Base-by-base conservation (phyloP, 1,140 invertebrate genomes). In the Drosophila ironensis region DNA sequence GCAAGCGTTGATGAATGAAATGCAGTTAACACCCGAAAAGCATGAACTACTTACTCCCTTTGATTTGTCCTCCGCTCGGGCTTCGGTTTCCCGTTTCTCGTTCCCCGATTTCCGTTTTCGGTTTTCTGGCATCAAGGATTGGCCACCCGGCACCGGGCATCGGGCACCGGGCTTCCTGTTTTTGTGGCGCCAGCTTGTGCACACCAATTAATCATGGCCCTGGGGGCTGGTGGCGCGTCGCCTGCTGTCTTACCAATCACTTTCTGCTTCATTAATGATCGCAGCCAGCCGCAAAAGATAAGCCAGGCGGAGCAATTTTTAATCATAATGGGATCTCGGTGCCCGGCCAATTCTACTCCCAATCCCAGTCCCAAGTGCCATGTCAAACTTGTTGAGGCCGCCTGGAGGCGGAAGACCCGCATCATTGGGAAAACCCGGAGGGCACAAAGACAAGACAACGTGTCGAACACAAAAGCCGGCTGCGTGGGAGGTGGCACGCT, bases 1-100 rank as follows among this genome's bases (percentile, higher is more conserved):
- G 71, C 30, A 69, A 68, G 80, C 80, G 80, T 86, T 86, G 80
- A 86, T 86, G 80, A 86, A 86, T 86, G 81, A 74, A 86, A 77
- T 86, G 80, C 75, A 86, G 81, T 86, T 86, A 86, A 69, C 80
- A 86, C 80, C 71, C 74, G 24, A 86, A 71, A 54, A 68, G 44
- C 53, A 37, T 17, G 30, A 12, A 20, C n/a, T n/a, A n/a, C n/a
- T n/a, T n/a, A 68, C 74, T 50, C 50, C 63, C 56, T 41, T 24
- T 80, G 74, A 80, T 75, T 86, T 80, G 54, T 72, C 45, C 8
- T 47, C 16, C 6, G 1, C 4, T 4, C 1, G n/a, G n/a, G n/a
- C n/a, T n/a, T n/a, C n/a, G n/a, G n/a, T 19, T 0, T 8, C n/a
- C 20, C 2, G 2, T 7, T n/a, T n/a, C n/a, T n/a, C n/a, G n/a